phyloP scores from a whole-genome alignment of 2,797 vertebrate genomes.

The Gambusia yucatana region DNA sequence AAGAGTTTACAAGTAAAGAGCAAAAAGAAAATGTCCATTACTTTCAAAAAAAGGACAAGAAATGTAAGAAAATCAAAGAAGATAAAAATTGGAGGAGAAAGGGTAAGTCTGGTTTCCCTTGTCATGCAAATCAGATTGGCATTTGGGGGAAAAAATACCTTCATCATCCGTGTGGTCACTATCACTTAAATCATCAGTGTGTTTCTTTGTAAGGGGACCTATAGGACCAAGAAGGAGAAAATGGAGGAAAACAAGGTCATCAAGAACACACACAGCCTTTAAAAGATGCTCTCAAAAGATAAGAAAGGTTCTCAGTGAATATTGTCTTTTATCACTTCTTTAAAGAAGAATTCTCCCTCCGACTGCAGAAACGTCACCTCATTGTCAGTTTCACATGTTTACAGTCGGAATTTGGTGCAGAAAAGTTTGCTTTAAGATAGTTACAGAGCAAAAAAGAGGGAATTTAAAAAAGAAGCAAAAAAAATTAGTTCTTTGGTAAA shows the following conservation, averaged over 20 bases:
- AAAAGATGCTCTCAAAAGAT: constrained; percentile 88
- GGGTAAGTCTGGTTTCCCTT: constrained; percentile 75
- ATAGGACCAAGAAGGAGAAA: constrained; percentile 97
- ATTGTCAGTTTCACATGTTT: constrained; percentile 53
- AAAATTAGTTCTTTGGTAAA: constrained; percentile 62
- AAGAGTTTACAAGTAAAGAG: constrained; percentile 91
- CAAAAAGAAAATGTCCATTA: constrained; percentile 90
- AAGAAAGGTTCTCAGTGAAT: constrained; percentile 65
- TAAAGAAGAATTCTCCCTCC: constrained; percentile 58
- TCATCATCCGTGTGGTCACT: constrained; percentile 99
- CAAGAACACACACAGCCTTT: constrained; percentile 84
- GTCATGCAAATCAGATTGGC: constrained; percentile 99
- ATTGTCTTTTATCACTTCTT: constrained; percentile 34
- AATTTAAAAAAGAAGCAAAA: constrained; percentile 60
- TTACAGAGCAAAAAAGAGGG: constrained; percentile 71
- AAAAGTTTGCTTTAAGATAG: constrained; percentile 40
- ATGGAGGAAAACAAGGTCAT: constrained; percentile 87
- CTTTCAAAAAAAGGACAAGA: constrained; percentile 97
- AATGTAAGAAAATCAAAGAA: constrained; percentile 96
- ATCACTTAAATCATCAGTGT: constrained; percentile 99
- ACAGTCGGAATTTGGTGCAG: constrained; percentile 49
- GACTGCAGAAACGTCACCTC: constrained; percentile 50
- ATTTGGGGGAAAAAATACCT: constrained; percentile 94
- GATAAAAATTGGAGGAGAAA: constrained; percentile 89
- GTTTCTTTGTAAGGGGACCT: constrained; percentile 99